These are phyloP conservation scores for Gracilinanus agilis DNA, from an alignment of 2,113 vertebrate genomes.

Conservation along the genomic window DNA sequence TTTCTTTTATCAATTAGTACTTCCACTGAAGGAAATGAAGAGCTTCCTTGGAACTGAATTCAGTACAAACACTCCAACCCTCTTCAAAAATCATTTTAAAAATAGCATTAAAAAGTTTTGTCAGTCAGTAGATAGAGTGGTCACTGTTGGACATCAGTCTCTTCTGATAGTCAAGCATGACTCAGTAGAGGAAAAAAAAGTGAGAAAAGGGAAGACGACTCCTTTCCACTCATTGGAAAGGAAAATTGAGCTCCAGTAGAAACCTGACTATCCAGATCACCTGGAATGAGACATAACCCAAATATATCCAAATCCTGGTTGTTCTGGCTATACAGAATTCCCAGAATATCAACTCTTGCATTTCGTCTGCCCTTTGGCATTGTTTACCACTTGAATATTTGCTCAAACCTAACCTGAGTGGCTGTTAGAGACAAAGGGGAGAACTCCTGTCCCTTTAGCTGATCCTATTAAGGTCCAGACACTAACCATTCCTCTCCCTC, in stretches of 20 bases:
- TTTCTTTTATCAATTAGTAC: too few relatives aligned
- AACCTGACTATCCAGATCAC: not conserved
- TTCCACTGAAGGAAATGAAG: too few relatives aligned
- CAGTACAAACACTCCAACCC: too few relatives aligned
- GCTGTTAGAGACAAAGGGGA: not conserved
- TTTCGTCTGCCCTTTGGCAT: not conserved
- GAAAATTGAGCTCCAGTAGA: not conserved
- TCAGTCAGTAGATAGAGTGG: not conserved
- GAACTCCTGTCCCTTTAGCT: too few relatives aligned
- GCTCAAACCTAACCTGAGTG: not conserved
- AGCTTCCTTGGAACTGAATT: too few relatives aligned
- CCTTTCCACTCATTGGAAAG: too few relatives aligned
- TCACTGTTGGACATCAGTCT: not conserved
- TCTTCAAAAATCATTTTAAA: not conserved
- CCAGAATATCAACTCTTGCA: not conserved
- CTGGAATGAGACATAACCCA: not conserved
- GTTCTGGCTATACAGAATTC: not conserved
- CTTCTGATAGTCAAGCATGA: not conserved
- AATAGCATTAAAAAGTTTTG: not conserved
- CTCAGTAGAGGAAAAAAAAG: too few relatives aligned
- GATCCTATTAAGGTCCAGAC: not conserved
- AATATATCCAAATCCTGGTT: not conserved
- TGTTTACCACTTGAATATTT: not conserved
- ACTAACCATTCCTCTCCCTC: too few relatives aligned
- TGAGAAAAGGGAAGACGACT: too few relatives aligned